phyloP scores from a whole-genome alignment of 1,140 invertebrate species.

The Aphaenogaster rudis region DNA sequence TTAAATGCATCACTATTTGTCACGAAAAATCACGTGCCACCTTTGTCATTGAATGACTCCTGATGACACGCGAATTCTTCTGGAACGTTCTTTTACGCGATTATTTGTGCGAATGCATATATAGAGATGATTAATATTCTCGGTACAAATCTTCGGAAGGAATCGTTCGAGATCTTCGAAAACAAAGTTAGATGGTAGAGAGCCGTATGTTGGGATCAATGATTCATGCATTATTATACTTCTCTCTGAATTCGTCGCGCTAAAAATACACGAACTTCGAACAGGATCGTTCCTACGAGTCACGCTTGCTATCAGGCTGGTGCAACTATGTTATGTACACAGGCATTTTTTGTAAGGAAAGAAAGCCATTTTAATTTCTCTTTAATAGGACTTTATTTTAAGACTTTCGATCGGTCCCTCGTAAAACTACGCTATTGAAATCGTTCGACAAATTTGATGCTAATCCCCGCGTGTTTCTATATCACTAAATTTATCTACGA shows the following conservation, averaged over 20 bases:
- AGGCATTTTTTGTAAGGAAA: background rate
- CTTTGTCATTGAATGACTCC: background rate
- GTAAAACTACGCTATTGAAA: background rate
- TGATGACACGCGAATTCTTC: background rate
- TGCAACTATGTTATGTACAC: background rate
- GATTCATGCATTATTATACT: background rate
- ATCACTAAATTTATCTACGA: slow-evolving; percentile 5
- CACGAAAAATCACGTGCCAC: slow-evolving; percentile 21
- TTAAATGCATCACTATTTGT: slow-evolving; percentile 11
- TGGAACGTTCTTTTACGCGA: background rate
- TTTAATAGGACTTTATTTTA: background rate
- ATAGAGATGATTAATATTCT: background rate
- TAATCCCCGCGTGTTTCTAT: background rate
- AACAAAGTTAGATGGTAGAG: background rate
- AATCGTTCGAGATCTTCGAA: background rate
- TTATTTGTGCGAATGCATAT: background rate
- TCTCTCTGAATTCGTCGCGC: background rate
- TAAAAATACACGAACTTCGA: slow-evolving; percentile 15
- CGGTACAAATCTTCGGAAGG: too few relatives aligned
- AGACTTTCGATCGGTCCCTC: background rate
- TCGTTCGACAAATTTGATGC: background rate
- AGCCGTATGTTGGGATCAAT: slow-evolving; percentile 19
- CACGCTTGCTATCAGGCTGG: background rate
- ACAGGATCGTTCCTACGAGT: background rate
- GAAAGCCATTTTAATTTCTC: background rate